Conservation (phyloP, 2,888 invertebrate genomes). For the Chrysomela aeneicollis region DNA sequence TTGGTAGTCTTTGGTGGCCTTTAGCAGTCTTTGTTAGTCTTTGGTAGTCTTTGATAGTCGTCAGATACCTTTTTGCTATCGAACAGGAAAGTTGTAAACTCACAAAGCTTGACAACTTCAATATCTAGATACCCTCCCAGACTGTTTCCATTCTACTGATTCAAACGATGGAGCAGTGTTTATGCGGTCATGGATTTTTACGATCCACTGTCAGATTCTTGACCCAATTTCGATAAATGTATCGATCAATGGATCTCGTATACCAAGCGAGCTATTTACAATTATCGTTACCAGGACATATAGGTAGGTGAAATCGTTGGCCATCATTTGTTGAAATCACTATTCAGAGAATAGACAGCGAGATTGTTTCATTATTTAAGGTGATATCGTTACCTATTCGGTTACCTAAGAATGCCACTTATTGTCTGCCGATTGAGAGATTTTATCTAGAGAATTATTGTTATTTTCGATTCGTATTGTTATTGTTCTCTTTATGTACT, state of each 20-base stretch:
- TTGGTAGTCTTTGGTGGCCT: too few relatives aligned
- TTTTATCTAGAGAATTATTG: conserved; percentile 34
- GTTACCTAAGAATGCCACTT: conserved; percentile 26
- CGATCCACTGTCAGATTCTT: conserved; percentile 39
- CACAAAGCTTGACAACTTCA: too few relatives aligned
- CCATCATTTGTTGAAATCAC: conserved; percentile 24
- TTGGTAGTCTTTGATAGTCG: too few relatives aligned
- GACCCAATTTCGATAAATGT: conserved; percentile 40
- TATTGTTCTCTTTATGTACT: conserved; percentile 2
- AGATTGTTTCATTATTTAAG: conserved; percentile 40
- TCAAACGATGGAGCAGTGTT: neutral
- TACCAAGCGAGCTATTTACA: conserved; percentile 30
- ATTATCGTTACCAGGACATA: conserved; percentile 39
- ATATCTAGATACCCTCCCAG: too few relatives aligned
- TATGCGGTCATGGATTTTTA: conserved; percentile 39
- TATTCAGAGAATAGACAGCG: conserved; percentile 37
- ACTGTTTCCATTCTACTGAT: too few relatives aligned
- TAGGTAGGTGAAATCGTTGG: conserved; percentile 42
- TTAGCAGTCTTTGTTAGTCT: too few relatives aligned
- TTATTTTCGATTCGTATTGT: conserved; percentile 17
- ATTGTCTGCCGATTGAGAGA: conserved; percentile 26
- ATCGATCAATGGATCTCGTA: conserved; percentile 32
- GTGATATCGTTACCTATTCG: conserved; percentile 33
- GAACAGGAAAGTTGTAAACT: too few relatives aligned
- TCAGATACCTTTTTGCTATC: too few relatives aligned